Conservation (phyloP, 2,797 vertebrate genomes). For the Coranthus polyacanthus region DNA sequence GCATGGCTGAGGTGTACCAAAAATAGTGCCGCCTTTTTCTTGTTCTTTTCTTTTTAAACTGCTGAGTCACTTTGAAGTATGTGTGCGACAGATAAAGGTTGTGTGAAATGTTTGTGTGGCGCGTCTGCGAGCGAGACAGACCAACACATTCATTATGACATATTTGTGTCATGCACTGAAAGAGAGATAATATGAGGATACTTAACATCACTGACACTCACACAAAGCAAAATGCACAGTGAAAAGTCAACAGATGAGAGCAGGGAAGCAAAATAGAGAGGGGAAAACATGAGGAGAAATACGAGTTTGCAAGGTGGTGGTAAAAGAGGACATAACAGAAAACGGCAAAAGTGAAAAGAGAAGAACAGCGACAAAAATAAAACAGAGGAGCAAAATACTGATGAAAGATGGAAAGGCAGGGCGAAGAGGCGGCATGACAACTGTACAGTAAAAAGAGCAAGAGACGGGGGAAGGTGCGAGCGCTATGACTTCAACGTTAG, state of each 20-base stretch:
- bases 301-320: background rate
- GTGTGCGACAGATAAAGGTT: conserved; percentile 5
- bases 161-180: conserved; percentile 35
- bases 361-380: background rate
- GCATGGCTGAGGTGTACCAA: conserved; percentile 35
- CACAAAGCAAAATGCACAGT: background rate
- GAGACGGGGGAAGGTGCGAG: background rate
- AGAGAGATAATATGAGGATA: conserved; percentile 13
- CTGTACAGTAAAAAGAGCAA: conserved; percentile 9
- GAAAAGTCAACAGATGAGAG: conserved; percentile 6
- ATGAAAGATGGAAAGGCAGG: background rate
- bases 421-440: conserved; percentile 8
- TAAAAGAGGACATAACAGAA: background rate
- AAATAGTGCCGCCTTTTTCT: conserved; percentile 49
- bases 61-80: conserved; percentile 62
- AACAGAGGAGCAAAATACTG: conserved; percentile 1
- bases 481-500: conserved; percentile 22
- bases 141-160: conserved; percentile 30
- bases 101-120: background rate
- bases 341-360: background rate
- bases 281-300: background rate
- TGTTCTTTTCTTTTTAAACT: conserved; percentile 37
- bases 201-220: conserved; percentile 3
- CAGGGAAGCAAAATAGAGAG: background rate
- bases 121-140: conserved; percentile 8